Evolutionary conservation across 2,797 vertebrate genomes (phyloP).

Genomic region (Hirundo rustica): DNA sequence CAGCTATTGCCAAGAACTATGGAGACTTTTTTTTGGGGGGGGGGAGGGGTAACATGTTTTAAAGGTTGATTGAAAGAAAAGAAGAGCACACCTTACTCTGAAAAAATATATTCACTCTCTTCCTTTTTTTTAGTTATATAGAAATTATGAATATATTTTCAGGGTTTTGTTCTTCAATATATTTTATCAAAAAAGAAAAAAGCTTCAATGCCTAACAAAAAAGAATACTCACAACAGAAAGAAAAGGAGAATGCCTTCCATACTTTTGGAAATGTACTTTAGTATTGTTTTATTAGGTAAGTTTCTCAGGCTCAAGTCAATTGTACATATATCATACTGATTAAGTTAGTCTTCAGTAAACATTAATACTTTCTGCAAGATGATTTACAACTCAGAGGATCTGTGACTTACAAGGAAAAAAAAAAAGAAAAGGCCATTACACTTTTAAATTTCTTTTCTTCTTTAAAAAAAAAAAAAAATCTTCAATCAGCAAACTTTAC

Average conservation of each 20-base stretch:
- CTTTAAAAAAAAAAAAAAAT: no score
- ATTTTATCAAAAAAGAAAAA: neutral
- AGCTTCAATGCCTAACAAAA: neutral
- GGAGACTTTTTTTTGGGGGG: accelerated
- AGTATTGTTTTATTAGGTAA: neutral
- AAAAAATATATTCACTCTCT: neutral
- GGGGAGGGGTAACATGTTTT: neutral
- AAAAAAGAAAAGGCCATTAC: neutral
- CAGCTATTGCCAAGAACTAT: neutral
- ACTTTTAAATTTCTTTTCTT: neutral
- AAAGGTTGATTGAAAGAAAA: neutral
- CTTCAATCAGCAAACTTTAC: neutral
- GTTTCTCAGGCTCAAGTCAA: neutral
- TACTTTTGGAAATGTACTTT: neutral
- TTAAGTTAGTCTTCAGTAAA: neutral
- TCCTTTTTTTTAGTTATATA: neutral
- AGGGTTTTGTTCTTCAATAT: neutral
- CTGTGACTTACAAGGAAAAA: neutral
- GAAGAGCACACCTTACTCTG: neutral
- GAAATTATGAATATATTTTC: neutral
- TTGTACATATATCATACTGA: neutral
- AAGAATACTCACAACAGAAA: neutral
- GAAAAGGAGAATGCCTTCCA: neutral
- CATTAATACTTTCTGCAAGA: neutral
- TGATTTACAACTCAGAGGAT: neutral